phyloP scores from a whole-genome alignment of 2,797 vertebrate genomes.

The Sternarchorhynchus goeldii region DNA sequence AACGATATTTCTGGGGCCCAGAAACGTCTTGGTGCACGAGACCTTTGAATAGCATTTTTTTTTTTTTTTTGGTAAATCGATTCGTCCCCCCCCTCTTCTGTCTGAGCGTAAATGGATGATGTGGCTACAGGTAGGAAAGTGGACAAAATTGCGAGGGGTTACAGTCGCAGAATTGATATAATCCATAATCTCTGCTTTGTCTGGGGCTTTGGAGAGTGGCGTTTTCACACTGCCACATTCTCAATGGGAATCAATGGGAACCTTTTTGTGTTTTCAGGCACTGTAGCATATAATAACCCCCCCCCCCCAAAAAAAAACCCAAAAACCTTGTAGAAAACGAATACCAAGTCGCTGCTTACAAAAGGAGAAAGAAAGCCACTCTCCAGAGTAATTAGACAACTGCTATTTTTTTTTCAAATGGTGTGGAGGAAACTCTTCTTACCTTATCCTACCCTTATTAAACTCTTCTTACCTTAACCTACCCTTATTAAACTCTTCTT shows the following conservation, averaged over 20 bases:
- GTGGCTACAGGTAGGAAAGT: conserved; percentile 37
- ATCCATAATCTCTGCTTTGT: conserved; percentile 51
- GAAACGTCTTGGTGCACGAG: conserved; percentile 9
- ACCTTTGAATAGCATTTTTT: conserved; percentile 38
- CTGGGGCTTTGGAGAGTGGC: conserved; percentile 6
- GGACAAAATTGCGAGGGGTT: conserved; percentile 31
- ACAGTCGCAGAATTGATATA: background rate
- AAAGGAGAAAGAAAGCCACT: background rate
- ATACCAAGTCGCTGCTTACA: too few species aligned
- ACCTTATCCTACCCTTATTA: too few species aligned
- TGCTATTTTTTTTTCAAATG: background rate
- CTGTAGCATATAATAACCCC: conserved; percentile 23
- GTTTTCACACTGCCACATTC: conserved; percentile 27
- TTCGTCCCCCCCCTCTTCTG: background rate
- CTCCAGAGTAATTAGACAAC: conserved; percentile 7
- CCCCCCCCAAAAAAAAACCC: background rate
- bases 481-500: too few species aligned
- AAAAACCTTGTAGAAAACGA: background rate
- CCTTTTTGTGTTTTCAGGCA: conserved; percentile 37
- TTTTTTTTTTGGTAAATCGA: conserved; percentile 36
- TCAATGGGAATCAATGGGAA: conserved; percentile 39
- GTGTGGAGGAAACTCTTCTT: too few species aligned
- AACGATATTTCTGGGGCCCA: conserved; percentile 16
- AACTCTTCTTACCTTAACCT: too few species aligned
- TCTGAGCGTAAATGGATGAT: conserved; percentile 9